A percentile compares a stretch with the other conserved stretches of the same genome.
phyloP scores from a whole-genome alignment of 1,140 invertebrate genomes.

The Drosophila subobscura region DNA sequence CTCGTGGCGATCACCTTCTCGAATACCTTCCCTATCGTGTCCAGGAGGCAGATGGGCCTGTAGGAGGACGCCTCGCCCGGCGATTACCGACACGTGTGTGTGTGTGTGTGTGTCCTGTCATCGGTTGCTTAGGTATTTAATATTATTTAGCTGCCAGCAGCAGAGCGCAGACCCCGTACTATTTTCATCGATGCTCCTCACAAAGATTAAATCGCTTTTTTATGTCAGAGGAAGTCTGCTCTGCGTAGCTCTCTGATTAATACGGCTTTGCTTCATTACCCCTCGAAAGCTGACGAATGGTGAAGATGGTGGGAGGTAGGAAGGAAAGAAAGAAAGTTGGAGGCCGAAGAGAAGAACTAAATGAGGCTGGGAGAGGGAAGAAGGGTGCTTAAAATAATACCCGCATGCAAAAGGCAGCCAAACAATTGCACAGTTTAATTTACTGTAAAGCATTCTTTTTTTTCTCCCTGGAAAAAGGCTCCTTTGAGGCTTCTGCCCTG shows the following conservation, averaged over 20 bases:
- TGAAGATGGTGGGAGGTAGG: too few species aligned
- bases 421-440: constrained; percentile 40
- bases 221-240: not conserved
- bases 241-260: constrained; percentile 7
- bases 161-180: too few species aligned
- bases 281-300: too few species aligned
- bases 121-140: not conserved
- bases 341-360: not conserved
- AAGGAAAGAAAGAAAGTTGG: too few species aligned
- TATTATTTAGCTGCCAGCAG: too few species aligned
- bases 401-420: constrained; percentile 13
- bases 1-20: too few species aligned
- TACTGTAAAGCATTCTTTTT: constrained; percentile 42
- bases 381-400: not conserved
- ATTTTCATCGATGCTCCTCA: too few species aligned
- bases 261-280: not conserved
- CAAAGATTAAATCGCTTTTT: not conserved
- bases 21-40: too few species aligned
- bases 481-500: constrained; percentile 41
- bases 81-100: constrained; percentile 25
- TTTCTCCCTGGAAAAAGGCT: constrained; percentile 26
- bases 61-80: too few species aligned
- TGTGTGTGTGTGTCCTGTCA: constrained; percentile 39
- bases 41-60: too few species aligned
- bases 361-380: too few species aligned